Evolutionary conservation across 2,113 vertebrate species (phyloP), one percentile per base, ranked within the genome.

Genomic region (Danionella cerebrum): DNA sequence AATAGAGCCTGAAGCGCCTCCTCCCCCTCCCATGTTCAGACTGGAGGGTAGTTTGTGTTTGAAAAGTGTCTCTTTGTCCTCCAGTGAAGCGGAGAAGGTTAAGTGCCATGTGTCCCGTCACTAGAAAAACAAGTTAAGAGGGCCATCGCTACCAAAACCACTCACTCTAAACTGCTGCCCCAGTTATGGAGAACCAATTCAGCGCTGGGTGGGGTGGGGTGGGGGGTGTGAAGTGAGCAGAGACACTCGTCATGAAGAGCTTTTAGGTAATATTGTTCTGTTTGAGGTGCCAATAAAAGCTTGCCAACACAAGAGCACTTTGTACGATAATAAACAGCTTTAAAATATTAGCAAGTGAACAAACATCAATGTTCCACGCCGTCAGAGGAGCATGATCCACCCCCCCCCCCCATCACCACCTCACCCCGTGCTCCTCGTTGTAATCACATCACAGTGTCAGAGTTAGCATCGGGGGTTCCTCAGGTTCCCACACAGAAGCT

Each of bases 401-500:
- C n/a, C n/a, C n/a, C n/a, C n/a, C n/a, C n/a, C n/a, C n/a, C n/a
- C n/a, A n/a, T n/a, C n/a, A n/a, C n/a, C n/a, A n/a, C n/a, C n/a
- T n/a, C n/a, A n/a, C n/a, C n/a, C n/a, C n/a, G n/a, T n/a, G n/a
- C n/a, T n/a, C n/a, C n/a, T n/a, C n/a, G n/a, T n/a, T n/a, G n/a
- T n/a, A n/a, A n/a, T n/a, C n/a, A n/a, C n/a, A 81, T 86, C 84
- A 79, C 79, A 82, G 70, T 83, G 82, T 80, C 83, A 82, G 71
- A 77, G 85, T 89, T 89, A 85, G 84, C 85, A 87, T 89, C n/a
- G n/a, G n/a, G n/a, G n/a, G n/a, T n/a, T 89, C 87, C 85, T 87
- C 82, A 86, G 84, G 83, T 88, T 87, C 86, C 85, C 86, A 84
- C 84, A 83, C 83, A 86, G 83, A 84, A 83, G 79, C 84, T 84